phyloP scores from a whole-genome alignment of 2,113 vertebrate species.

The Nibea albiflora region DNA sequence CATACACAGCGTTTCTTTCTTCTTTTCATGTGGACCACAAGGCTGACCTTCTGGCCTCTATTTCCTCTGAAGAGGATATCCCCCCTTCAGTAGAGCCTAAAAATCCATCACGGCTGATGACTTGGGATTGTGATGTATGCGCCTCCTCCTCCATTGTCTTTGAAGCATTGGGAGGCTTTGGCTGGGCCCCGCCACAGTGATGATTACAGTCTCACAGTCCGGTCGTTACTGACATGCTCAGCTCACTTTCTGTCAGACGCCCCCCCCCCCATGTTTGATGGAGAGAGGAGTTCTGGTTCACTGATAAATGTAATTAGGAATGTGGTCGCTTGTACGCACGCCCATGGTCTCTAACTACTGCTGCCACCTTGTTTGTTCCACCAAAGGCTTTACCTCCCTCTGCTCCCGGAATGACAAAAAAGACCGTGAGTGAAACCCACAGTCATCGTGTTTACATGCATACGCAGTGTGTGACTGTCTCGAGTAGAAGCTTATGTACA shows the following conservation, averaged over 20 bases:
- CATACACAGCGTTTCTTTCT: slow-evolving; percentile 37
- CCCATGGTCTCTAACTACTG: slow-evolving; percentile 49
- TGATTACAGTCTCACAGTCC: slow-evolving; percentile 75
- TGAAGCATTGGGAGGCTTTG: slow-evolving; percentile 72
- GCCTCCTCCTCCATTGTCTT: slow-evolving; percentile 76
- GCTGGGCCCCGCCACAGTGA: slow-evolving; percentile 67
- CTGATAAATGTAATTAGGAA: slow-evolving; percentile 70
- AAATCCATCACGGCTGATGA: slow-evolving; percentile 70
- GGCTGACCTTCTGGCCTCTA: slow-evolving; percentile 73
- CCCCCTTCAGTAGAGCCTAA: slow-evolving; percentile 62
- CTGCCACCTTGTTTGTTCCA: slow-evolving; percentile 30
- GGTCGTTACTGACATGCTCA: slow-evolving; percentile 66
- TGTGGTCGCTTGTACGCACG: slow-evolving; percentile 54
- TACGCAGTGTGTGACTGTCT: slow-evolving; percentile 1
- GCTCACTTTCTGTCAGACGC: slow-evolving; percentile 68
- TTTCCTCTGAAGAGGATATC: slow-evolving; percentile 73
- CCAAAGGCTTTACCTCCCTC: background rate
- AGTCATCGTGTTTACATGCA: slow-evolving; percentile 30
- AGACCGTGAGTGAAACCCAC: slow-evolving; percentile 12
- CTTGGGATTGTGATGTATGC: slow-evolving; percentile 54
- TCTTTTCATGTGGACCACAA: slow-evolving; percentile 76
- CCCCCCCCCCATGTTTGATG: slow-evolving; percentile 57
- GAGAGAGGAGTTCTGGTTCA: slow-evolving; percentile 72
- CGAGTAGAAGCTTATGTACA: slow-evolving; percentile 6
- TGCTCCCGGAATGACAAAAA: slow-evolving; percentile 9